A percentile compares a stretch with the other conserved stretches of the same genome.
Evolutionary conservation across 2,888 invertebrate species (phyloP).

Genomic region (Pteria penguin): DNA sequence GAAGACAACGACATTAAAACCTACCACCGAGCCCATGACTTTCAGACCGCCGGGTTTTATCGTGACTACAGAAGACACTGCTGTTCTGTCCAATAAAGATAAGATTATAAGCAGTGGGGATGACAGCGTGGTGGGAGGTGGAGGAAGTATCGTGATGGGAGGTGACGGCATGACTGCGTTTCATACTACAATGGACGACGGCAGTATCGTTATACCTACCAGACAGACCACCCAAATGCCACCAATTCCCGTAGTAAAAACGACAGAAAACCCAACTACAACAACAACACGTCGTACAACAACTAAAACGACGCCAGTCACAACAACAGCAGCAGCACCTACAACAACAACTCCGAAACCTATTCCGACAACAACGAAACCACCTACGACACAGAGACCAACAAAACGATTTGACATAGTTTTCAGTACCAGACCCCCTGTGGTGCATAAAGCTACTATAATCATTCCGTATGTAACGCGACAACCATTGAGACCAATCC

Average conservation of each 20-base stretch:
- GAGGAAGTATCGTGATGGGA: background rate
- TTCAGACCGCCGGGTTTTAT: background rate
- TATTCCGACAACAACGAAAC: background rate
- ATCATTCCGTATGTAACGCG: background rate
- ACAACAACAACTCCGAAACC: background rate
- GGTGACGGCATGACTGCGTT: background rate
- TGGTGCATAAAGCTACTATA: background rate
- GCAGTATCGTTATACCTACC: background rate
- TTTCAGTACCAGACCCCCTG: background rate
- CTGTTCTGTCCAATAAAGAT: background rate
- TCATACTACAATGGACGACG: background rate
- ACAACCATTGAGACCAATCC: background rate
- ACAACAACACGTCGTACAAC: conserved; percentile 9
- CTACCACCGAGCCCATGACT: background rate
- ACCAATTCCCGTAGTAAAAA: background rate
- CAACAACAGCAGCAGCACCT: background rate
- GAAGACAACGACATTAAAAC: background rate
- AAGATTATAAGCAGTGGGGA: background rate
- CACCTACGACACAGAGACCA: background rate
- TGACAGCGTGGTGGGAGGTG: background rate
- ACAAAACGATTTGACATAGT: too few relatives aligned
- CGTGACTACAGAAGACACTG: background rate
- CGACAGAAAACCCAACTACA: background rate
- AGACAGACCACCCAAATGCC: background rate
- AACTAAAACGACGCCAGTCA: background rate